Percentiles rank a stretch among this genome's conserved stretches.
These are phyloP conservation scores for Bradypodion pumilum DNA, from an alignment of 2,797 vertebrate species.

Conservation along the genomic window DNA sequence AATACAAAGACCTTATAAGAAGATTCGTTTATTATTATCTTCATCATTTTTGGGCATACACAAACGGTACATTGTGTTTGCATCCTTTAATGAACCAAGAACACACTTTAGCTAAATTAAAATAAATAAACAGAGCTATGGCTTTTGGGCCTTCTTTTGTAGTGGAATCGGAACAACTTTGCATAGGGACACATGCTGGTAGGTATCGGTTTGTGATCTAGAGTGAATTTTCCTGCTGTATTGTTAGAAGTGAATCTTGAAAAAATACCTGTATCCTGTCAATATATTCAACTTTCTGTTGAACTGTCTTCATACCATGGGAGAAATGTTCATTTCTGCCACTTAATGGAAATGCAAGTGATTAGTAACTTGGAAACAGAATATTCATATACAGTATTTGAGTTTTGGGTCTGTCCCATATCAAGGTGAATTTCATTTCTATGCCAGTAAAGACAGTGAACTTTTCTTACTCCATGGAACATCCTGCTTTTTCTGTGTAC, in stretches of 20 bases:
- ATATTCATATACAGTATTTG: neutral
- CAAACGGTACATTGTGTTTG: too few species aligned
- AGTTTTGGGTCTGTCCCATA: neutral
- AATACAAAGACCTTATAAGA: too few species aligned
- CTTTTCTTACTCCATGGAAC: neutral
- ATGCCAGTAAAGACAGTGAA: neutral
- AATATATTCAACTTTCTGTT: fast-evolving
- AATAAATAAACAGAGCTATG: neutral
- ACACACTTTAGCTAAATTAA: neutral
- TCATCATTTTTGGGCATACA: too few species aligned
- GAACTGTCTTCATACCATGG: neutral
- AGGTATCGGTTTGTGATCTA: neutral
- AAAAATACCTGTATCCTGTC: neutral
- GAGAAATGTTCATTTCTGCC: neutral
- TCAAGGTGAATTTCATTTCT: neutral
- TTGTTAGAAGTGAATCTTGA: neutral
- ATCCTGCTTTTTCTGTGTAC: neutral
- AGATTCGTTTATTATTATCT: too few species aligned
- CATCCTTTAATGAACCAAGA: neutral
- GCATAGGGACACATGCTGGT: too few species aligned
- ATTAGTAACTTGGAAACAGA: neutral
- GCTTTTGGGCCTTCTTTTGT: neutral
- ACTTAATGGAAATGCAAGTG: neutral
- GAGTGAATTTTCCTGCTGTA: neutral
- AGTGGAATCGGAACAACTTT: neutral